Evolutionary conservation across 2,888 invertebrate species (phyloP).

Genomic region (Caenorhabditis macrosperma): DNA sequence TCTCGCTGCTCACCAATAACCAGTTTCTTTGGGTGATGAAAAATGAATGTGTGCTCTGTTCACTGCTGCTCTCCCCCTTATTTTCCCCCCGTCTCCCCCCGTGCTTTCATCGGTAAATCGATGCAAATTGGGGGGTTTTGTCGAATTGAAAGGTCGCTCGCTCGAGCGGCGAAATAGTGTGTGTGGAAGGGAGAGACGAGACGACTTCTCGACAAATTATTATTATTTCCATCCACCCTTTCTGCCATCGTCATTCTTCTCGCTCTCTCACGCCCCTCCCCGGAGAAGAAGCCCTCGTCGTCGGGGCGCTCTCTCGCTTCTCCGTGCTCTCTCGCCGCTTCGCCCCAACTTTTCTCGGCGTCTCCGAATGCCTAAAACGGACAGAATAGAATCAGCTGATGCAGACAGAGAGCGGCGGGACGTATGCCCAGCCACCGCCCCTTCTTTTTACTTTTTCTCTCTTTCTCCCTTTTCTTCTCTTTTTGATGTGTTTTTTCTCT

Average conservation of each 20-base stretch:
- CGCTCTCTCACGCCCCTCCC: background rate
- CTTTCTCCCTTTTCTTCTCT: background rate
- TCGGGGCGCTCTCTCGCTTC: background rate
- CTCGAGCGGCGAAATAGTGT: too few species aligned
- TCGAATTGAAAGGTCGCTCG: too few species aligned
- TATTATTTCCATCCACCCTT: background rate
- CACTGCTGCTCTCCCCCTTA: slow-evolving; percentile 10
- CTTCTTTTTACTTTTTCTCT: slow-evolving; percentile 10
- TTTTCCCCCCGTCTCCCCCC: background rate
- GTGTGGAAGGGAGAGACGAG: too few species aligned
- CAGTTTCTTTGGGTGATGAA: slow-evolving; percentile 7
- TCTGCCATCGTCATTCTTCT: background rate
- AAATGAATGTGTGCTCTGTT: background rate
- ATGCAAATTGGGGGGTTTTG: too few species aligned
- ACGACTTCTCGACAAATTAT: too few species aligned
- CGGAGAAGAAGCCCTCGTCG: background rate
- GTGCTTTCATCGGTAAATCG: too few species aligned
- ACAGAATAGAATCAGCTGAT: slow-evolving; percentile 42
- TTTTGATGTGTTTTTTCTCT: background rate
- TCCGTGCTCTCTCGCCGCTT: background rate
- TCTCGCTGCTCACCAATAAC: slow-evolving; percentile 25
- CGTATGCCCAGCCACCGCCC: background rate
- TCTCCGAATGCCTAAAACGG: slow-evolving; percentile 6
- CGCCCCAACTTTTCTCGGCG: too few species aligned
- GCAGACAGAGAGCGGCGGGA: too few species aligned